A percentile compares a stretch with the other conserved stretches of the same genome.
These are phyloP conservation scores for Muscicapa adusta DNA, from an alignment of 2,113 vertebrate species.

Conservation along the genomic window DNA sequence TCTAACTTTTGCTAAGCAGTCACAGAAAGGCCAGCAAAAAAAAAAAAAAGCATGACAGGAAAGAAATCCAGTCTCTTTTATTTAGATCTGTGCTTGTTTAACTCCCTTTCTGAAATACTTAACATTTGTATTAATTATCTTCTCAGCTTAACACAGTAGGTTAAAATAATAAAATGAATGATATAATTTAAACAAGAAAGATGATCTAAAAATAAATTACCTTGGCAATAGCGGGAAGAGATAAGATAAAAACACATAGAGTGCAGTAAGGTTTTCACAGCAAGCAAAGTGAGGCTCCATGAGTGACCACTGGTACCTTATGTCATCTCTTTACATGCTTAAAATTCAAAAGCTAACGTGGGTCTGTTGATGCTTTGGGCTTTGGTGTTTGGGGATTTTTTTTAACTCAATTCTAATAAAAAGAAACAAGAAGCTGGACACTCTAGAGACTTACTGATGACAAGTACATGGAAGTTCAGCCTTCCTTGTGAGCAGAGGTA, in stretches of 20 bases:
- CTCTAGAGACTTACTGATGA: background rate
- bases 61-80: conserved; percentile 30
- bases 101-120: conserved; percentile 34
- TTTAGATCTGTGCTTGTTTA: conserved; percentile 17
- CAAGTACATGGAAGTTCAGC: background rate
- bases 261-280: background rate
- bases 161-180: conserved; percentile 30
- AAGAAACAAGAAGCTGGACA: background rate
- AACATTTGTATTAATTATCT: conserved; percentile 47
- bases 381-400: background rate
- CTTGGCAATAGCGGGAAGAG: background rate
- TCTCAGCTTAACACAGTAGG: conserved; percentile 28
- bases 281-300: background rate
- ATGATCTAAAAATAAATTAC: conserved; percentile 20
- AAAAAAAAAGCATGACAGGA: conserved; percentile 21
- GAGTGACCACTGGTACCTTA: background rate
- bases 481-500: background rate
- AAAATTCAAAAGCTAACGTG: background rate
- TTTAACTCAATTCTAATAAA: background rate
- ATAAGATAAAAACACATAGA: conserved; percentile 33
- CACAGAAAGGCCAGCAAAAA: conserved; percentile 19
- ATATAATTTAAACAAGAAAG: conserved; percentile 11
- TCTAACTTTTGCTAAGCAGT: conserved; percentile 31
- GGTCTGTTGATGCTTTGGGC: background rate
- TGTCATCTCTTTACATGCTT: conserved; percentile 25